phyloP scores from a whole-genome alignment of 2,888 invertebrate species.

The Isoperla grammatica region DNA sequence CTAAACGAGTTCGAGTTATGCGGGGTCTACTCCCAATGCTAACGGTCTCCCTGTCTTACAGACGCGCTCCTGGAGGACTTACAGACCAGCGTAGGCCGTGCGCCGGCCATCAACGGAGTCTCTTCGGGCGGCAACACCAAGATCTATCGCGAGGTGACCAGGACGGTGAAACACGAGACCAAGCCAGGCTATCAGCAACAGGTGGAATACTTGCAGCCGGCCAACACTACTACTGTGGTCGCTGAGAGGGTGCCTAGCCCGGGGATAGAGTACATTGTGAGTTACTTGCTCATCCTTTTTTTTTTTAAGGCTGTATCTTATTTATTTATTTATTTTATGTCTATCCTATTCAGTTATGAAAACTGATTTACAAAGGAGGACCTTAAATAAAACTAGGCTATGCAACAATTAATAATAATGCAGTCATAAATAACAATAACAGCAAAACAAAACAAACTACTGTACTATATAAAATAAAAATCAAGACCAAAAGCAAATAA shows the following conservation, averaged over 20 bases:
- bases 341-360: no score
- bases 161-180: slow-evolving; percentile 26
- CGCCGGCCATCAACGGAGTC: slow-evolving; percentile 27
- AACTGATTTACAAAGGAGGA: no score
- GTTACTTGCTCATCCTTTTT: neutral
- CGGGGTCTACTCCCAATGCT: no score
- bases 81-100: slow-evolving; percentile 37
- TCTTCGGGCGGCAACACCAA: slow-evolving; percentile 25
- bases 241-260: slow-evolving; percentile 34
- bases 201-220: slow-evolving; percentile 30
- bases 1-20: no score
- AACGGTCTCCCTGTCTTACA: no score
- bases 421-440: no score
- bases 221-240: slow-evolving; percentile 38
- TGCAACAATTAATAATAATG: no score
- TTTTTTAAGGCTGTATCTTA: neutral
- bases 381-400: no score
- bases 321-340: no score
- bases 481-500: no score
- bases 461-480: no score
- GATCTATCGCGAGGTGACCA: slow-evolving; percentile 29
- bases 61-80: slow-evolving; percentile 40
- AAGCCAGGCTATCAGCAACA: neutral
- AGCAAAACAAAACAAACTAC: no score
- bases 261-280: slow-evolving; percentile 10